These are phyloP conservation scores for Drosophila dunni DNA, from an alignment of 1,140 invertebrate species.

Conservation along the genomic window DNA sequence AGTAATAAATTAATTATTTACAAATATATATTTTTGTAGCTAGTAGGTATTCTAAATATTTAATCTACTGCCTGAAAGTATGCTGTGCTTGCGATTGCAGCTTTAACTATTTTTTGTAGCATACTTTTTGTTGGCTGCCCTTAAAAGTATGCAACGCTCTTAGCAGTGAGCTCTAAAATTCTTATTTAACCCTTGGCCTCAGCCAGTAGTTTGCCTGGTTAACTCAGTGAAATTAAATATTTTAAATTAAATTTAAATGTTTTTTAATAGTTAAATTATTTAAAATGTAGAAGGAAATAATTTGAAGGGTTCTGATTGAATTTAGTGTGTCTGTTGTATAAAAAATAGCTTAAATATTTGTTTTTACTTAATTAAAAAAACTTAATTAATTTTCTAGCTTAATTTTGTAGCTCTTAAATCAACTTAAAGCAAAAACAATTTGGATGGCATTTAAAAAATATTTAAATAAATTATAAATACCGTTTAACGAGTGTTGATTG, in stretches of 20 bases:
- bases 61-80: background rate
- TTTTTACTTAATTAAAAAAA: no score
- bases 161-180: background rate
- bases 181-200: background rate
- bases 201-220: background rate
- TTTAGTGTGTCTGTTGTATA: no score
- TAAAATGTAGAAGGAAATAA: no score
- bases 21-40: background rate
- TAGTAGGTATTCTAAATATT: background rate
- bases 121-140: slow-evolving; percentile 1
- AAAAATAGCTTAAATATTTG: no score
- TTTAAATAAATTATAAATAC: slow-evolving; percentile 78
- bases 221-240: background rate
- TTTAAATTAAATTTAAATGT: background rate
- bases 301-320: no score
- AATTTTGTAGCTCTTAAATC: no score
- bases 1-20: background rate
- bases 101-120: background rate
- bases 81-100: background rate
- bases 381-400: no score
- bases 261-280: no score
- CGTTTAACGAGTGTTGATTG: slow-evolving; percentile 72
- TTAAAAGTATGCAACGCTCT: background rate
- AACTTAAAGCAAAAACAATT: background rate
- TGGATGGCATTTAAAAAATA: slow-evolving; percentile 32